phyloP scores from a whole-genome alignment of 2,113 vertebrate genomes.

The Lathamus discolor region DNA sequence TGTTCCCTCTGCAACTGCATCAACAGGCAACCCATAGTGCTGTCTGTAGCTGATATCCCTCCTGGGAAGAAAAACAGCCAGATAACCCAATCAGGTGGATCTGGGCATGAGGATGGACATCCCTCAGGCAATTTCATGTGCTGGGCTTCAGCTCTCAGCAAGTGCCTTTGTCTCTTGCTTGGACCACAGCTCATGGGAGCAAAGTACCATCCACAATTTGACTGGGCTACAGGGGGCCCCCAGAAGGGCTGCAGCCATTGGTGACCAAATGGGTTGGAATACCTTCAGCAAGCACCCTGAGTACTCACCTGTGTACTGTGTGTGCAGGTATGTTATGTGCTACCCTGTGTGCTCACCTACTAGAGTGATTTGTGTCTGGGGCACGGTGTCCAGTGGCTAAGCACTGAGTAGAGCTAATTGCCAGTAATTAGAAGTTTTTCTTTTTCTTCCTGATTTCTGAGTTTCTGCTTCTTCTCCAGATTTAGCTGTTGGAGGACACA shows the following conservation, averaged over 20 bases:
- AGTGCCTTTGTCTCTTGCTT: not conserved
- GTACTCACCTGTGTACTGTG: not conserved
- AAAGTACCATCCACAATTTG: not conserved
- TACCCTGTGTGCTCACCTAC: not conserved
- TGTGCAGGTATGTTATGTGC: not conserved
- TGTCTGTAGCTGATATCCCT: not conserved
- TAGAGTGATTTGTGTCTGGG: constrained; percentile 19
- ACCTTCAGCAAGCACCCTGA: not conserved
- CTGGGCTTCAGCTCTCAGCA: not conserved
- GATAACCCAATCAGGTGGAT: not conserved
- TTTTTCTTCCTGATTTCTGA: constrained; percentile 23
- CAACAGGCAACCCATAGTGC: not conserved
- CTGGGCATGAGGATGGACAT: not conserved
- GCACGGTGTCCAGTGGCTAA: not conserved
- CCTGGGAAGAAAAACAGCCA: not conserved
- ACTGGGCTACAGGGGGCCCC: not conserved
- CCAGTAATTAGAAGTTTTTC: not conserved
- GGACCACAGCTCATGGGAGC: not conserved
- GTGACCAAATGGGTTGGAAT: not conserved
- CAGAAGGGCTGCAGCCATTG: not conserved
- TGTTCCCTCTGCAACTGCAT: rapidly evolving
- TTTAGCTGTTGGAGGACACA: constrained; percentile 37
- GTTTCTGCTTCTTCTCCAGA: constrained; percentile 8
- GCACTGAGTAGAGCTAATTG: constrained; percentile 60
- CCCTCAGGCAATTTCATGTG: rapidly evolving